Percentiles rank a stretch among this genome's conserved stretches.
Evolutionary conservation across 1,140 invertebrate genomes (phyloP).

Genomic region (Streblospio benedicti): DNA sequence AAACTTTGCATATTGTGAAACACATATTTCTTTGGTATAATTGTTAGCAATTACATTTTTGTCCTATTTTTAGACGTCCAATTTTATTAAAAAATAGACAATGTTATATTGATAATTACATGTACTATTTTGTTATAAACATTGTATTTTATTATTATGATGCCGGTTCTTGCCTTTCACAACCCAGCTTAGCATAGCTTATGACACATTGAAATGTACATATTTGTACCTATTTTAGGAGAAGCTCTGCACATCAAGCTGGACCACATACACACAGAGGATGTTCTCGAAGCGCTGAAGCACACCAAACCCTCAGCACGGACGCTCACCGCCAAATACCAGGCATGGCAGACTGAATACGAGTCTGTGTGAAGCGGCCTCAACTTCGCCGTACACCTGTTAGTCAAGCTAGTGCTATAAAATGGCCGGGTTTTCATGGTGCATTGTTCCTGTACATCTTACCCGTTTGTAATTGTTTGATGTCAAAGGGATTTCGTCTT

Average conservation of each 20-base stretch:
- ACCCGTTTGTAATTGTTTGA: no score
- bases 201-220: neutral
- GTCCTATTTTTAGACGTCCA: neutral
- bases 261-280: constrained; percentile 48
- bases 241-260: constrained; percentile 44
- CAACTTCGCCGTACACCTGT: no score
- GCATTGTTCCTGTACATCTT: no score
- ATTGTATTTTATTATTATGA: neutral
- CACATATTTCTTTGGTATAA: no score
- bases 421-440: no score
- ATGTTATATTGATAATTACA: neutral
- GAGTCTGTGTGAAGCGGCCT: constrained; percentile 50
- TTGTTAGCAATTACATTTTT: no score
- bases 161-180: neutral
- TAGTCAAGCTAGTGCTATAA: no score
- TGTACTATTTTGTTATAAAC: neutral
- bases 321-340: constrained; percentile 46
- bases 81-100: neutral
- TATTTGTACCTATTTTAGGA: constrained; percentile 29
- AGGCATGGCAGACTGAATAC: constrained; percentile 50
- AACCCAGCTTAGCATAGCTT: neutral
- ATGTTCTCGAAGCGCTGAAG: constrained; percentile 48
- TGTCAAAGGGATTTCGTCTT: no score
- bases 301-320: constrained; percentile 50
- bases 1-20: no score